Base-by-base conservation (phyloP, 2,113 vertebrate species). In the Larimichthys polyactis region DNA sequence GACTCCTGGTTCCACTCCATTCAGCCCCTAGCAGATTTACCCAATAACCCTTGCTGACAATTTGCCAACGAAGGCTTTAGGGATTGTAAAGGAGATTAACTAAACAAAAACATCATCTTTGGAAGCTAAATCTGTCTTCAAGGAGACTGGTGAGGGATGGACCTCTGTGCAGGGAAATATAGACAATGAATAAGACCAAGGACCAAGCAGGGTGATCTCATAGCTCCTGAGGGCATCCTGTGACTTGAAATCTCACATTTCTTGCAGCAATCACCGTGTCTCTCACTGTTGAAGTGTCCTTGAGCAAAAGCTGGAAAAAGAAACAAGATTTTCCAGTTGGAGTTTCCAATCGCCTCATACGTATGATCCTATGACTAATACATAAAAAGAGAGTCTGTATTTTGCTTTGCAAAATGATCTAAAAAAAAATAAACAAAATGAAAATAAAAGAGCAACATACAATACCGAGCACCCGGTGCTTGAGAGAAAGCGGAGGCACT, bases 41-140 rank as follows among this genome's bases (percentile, higher is more conserved):
- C 58, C 71, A 52, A 48, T 87, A 91, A 85, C 83, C 89, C 85
- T 74, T 36, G 17, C 79, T 76, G 79, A 81, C 77, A 73, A 77
- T 79, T 59, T 71, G 75, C 72, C 82, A 79, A 74, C 12, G 2
- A 63, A 63, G 55, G 77, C 78, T 87, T 77, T 85, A 14, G 4
- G 84, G 82, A 91, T 84, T 67, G 64, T 76, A 66, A 82, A 70
- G 84, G 74, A 86, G 85, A 91, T 89, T 83, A 87, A 73, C 87
- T 75, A 77, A 87, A 89, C 87, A 86, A 86, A 91, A 68, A 84
- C 59, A 77, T 85, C 82, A 91, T 59, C 75, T 87, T 68, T 84
- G 67, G 74, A 85, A 78, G 63, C 58, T 77, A 83, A 87, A 83
- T 87, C 87, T 85, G 57, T 83, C 82, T 75, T 84, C 81, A 82